Evolutionary conservation across 2,113 vertebrate genomes (phyloP), one percentile per base, ranked within the genome.

Genomic region (Eretmochelys imbricata): DNA sequence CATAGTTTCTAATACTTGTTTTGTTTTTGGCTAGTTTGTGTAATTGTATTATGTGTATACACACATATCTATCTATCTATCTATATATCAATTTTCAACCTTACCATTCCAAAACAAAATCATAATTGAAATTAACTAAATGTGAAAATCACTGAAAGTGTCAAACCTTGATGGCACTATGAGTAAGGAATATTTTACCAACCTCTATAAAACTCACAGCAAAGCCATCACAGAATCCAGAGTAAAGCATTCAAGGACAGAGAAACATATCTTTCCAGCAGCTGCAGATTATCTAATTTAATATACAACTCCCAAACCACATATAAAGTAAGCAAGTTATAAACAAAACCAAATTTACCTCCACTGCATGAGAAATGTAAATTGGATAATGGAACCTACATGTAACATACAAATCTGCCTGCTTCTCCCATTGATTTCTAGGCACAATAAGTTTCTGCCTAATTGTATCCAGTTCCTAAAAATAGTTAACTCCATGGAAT

Each of bases 371-470:
- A 89, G 46, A 51, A 5, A 51, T 84, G 38, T 72, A 55, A 88
- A 22, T 78, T 85, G 53, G 29, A 24, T 12, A 72, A 46, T 50
- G 2, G 55, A 48, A 80, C n/a, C 69, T 89, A 86, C 89, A 94
- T 5, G 25, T 27, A 94, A 5, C n/a, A 35, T 75, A 72, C 82
- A 89, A 92, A 83, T 72, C 55, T 48, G n/a, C 14, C 29, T 6
- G 38, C 55, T 48, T 94, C 59, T 25, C 57, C 57, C 82, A 51
- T 25, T 89, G 83, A 75, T 48, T 92, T 82, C 31, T 86, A 59
- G 10, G 46, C 12, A 65, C 12, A 25, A 29, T 46, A 25, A 29
- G 54, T 29, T 7, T 57, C 54, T 42, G 29, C 3, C 82, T 78
- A 78, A 48, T 27, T 78, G 27, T 82, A 29, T 9, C 57, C 10